Percentiles rank a stretch among this genome's conserved stretches.
These are phyloP conservation scores for Synaphobranchus kaupii DNA, from an alignment of 2,797 vertebrate species.

Conservation along the genomic window DNA sequence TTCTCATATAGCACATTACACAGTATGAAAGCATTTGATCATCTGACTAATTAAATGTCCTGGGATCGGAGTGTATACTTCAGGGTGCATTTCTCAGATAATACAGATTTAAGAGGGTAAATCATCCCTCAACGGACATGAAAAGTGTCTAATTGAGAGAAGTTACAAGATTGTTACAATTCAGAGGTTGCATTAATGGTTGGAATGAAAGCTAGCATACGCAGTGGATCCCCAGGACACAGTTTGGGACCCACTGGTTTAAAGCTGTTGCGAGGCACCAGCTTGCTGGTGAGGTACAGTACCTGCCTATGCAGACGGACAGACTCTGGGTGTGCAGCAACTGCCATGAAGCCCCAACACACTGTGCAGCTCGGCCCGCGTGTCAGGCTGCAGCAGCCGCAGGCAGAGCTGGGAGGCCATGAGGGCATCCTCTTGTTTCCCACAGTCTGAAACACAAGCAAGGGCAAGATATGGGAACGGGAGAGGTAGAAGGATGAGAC, in stretches of 20 bases:
- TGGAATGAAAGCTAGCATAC: too few relatives aligned
- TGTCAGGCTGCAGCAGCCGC: constrained; percentile 69
- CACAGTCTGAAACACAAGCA: constrained; percentile 56
- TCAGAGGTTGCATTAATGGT: too few relatives aligned
- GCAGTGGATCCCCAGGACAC: background rate
- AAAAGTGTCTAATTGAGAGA: too few relatives aligned
- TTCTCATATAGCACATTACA: too few relatives aligned
- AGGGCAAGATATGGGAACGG: background rate
- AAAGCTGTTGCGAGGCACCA: background rate
- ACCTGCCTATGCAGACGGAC: constrained; percentile 82
- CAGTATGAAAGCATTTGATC: too few relatives aligned
- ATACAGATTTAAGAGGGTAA: too few relatives aligned
- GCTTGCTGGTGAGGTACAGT: background rate
- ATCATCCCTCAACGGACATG: too few relatives aligned
- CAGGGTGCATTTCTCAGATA: too few relatives aligned
- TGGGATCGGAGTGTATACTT: too few relatives aligned
- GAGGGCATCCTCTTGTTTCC: constrained; percentile 70
- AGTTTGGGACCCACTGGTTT: background rate
- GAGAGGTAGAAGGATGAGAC: background rate
- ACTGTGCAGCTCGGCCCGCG: constrained; percentile 75
- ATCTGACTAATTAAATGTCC: too few relatives aligned
- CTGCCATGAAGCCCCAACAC: constrained; percentile 75
- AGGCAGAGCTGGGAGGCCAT: constrained; percentile 80
- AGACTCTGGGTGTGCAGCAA: constrained; percentile 64
- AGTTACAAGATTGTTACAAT: too few relatives aligned